These are phyloP conservation scores for Galerucella calmariensis DNA, from an alignment of 2,888 invertebrate species.

Conservation along the genomic window DNA sequence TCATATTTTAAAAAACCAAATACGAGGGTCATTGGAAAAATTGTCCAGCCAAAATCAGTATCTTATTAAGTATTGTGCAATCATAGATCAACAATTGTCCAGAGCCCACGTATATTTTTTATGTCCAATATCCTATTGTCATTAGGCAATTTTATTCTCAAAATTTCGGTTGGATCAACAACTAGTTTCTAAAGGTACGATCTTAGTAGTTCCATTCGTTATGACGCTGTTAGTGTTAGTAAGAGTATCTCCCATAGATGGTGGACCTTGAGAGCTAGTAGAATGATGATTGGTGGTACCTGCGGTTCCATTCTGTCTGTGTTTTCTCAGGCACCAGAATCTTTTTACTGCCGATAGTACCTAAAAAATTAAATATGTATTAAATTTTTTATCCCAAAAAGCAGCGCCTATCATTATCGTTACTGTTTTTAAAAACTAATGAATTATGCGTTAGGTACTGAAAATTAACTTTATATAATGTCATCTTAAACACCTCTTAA, in stretches of 20 bases:
- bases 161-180: constrained; percentile 59
- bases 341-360: constrained; percentile 76
- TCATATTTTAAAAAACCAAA: background rate
- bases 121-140: background rate
- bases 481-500: too few relatives aligned
- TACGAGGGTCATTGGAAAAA: background rate
- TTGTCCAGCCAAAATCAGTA: background rate
- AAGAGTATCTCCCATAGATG: constrained; percentile 82
- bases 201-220: constrained; percentile 69
- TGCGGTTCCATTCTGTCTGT: constrained; percentile 66
- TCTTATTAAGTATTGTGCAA: background rate
- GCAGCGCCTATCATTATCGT: too few relatives aligned
- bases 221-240: constrained; percentile 77
- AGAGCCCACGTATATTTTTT: background rate
- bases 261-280: constrained; percentile 82
- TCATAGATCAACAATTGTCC: background rate
- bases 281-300: constrained; percentile 77
- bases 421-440: too few relatives aligned
- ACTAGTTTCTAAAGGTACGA: constrained; percentile 68
- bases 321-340: constrained; percentile 69
- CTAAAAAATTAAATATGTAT: constrained; percentile 55
- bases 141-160: background rate
- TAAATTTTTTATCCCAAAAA: too few relatives aligned
- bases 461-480: too few relatives aligned
- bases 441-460: too few relatives aligned